These are phyloP conservation scores for Bellardia pandia DNA, from an alignment of 2,888 invertebrate genomes.

Conservation along the genomic window DNA sequence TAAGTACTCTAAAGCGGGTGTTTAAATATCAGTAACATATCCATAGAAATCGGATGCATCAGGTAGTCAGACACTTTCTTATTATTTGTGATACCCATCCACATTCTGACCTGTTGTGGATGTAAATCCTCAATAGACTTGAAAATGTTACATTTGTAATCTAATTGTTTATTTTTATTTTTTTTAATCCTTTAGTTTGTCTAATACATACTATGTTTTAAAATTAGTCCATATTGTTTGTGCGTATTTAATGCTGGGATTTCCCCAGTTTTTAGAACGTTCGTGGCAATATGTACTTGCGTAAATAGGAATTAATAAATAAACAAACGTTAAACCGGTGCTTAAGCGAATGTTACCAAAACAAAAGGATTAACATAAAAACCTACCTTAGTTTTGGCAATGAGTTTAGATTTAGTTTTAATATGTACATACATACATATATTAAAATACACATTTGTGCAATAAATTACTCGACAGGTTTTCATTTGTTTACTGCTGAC, in stretches of 20 bases:
- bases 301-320: too few relatives aligned
- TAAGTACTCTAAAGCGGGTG: neutral
- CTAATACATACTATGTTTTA: slow-evolving; percentile 56
- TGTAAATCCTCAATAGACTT: too few relatives aligned
- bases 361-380: neutral
- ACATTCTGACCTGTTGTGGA: too few relatives aligned
- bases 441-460: too few relatives aligned
- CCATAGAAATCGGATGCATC: neutral
- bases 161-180: slow-evolving; percentile 75
- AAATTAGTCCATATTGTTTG: neutral
- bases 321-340: too few relatives aligned
- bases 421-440: too few relatives aligned
- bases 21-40: neutral
- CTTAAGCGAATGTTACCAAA: too few relatives aligned
- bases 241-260: too few relatives aligned
- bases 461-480: too few relatives aligned
- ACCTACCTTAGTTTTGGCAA: neutral
- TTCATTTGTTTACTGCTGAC: too few relatives aligned
- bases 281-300: too few relatives aligned
- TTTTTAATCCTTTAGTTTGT: slow-evolving; percentile 78
- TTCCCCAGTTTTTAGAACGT: too few relatives aligned
- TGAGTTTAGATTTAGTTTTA: neutral
- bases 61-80: neutral
- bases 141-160: slow-evolving; percentile 81
- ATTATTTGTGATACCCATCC: neutral